Base-by-base conservation (phyloP, 2,797 vertebrate genomes). In the Acanthurus tractus region DNA sequence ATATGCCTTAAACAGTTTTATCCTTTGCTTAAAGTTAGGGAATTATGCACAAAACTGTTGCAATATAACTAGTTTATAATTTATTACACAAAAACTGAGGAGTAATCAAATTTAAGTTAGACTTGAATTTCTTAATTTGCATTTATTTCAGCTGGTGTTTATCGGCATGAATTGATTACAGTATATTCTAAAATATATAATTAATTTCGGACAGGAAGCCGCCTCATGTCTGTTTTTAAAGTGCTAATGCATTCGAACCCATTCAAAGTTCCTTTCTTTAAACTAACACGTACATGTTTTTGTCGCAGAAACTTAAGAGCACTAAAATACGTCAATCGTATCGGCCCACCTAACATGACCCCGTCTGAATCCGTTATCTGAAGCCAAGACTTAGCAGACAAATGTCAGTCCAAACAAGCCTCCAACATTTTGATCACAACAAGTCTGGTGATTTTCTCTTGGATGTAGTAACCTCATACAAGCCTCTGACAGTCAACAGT, bases 271-370 rank as follows among this genome's bases (percentile, higher is more conserved):
- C 22, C 67, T 34, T 58, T 59, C 6, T 17, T 13, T 17, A 50
- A 25, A 44, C 40, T 12, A 69, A 70, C 48, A 34, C 29, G 6
- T 34, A 34, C 29, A 34, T 34, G 29, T 57, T 67, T 70, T 44
- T 53, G 22, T 29, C 54, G 46, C 48, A 61, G 52, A 49, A 66
- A 23, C 1, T 14, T 34, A 34, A 25, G 23, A 62, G 29, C 67
- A 66, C 48, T 5, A 14, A 10, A 11, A 13, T 42, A 44, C 9
- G 22, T 46, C 11, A n/a, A 42, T 34, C 22, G 55, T 2, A 9
- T n/a, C 13, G n/a, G 8, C 15, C 15, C 44, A 40, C 36, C 49
- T 68, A 22, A 13, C 55, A 10, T 25, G 52, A 42, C 29, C 64
- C 36, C 13, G 23, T 14, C 12, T 34, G 23, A 56, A 38, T 34